These are phyloP conservation scores for Trissolcus japonicus DNA, from an alignment of 2,888 invertebrate genomes.

Conservation along the genomic window DNA sequence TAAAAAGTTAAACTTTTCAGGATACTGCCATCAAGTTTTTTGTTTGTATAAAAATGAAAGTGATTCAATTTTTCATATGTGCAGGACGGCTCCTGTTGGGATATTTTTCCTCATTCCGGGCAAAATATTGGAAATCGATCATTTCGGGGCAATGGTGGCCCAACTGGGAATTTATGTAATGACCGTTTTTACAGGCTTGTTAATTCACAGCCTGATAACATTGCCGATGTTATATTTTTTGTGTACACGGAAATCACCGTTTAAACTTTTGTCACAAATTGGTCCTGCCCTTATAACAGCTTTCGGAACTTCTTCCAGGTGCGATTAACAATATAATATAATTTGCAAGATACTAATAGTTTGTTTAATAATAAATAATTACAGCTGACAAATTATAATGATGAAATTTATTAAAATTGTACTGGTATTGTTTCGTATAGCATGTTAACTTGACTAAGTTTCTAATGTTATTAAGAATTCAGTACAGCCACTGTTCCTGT, in stretches of 20 bases:
- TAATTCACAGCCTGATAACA: slow-evolving; percentile 93
- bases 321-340: neutral
- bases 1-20: too few species aligned
- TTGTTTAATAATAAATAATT: neutral
- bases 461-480: slow-evolving; percentile 35
- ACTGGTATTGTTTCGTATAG: neutral
- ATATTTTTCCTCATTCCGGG: slow-evolving; percentile 92
- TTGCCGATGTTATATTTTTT: slow-evolving; percentile 91
- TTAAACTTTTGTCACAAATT: slow-evolving; percentile 86
- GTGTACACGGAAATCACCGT: slow-evolving; percentile 88
- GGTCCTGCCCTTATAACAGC: slow-evolving; percentile 96
- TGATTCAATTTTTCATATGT: slow-evolving; percentile 14
- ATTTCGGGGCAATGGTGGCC: slow-evolving; percentile 87
- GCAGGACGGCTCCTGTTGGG: slow-evolving; percentile 90
- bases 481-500: slow-evolving; percentile 97
- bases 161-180: slow-evolving; percentile 93
- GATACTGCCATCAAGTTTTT: too few species aligned
- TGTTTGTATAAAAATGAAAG: neutral
- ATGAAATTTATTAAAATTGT: neutral
- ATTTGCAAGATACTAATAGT: neutral
- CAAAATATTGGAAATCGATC: slow-evolving; percentile 92
- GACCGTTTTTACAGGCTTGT: slow-evolving; percentile 92
- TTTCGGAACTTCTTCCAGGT: slow-evolving; percentile 92
- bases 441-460: neutral
- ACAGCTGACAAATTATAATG: neutral